Evolutionary conservation across 2,888 invertebrate species (phyloP).

Genomic region (Falcaria lacertinaria): DNA sequence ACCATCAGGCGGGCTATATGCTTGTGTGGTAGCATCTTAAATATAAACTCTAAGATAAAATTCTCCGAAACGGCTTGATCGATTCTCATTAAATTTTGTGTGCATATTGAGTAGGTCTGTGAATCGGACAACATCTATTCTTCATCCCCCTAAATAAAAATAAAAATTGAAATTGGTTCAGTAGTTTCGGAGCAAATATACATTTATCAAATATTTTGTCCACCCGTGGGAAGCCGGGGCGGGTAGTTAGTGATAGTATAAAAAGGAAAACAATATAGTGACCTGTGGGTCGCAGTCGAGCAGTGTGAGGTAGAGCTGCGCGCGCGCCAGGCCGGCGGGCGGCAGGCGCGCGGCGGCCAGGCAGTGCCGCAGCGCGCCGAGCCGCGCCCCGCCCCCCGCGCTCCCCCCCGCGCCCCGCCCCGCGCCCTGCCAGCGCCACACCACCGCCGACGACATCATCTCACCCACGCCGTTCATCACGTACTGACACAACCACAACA

Average conservation of each 20-base stretch:
- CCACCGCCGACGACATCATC: conserved; percentile 85
- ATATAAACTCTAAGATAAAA: too few species aligned
- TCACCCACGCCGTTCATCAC: conserved; percentile 94
- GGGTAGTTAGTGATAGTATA: neutral
- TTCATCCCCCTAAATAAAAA: too few species aligned
- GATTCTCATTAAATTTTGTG: too few species aligned
- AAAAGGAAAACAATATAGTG: conserved; percentile 24
- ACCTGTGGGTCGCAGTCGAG: conserved; percentile 91
- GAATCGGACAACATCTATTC: too few species aligned
- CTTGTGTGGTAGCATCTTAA: too few species aligned
- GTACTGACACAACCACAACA: conserved; percentile 83
- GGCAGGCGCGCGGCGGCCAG: conserved; percentile 65
- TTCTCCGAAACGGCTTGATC: too few species aligned
- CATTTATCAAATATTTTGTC: too few species aligned
- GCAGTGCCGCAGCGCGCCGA: conserved; percentile 61
- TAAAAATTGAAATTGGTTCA: too few species aligned
- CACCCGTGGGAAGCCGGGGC: too few species aligned
- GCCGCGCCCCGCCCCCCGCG: conserved; percentile 35
- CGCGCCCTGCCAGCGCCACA: conserved; percentile 69
- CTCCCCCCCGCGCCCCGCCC: conserved; percentile 21
- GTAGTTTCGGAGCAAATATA: too few species aligned
- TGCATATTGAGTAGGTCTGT: too few species aligned
- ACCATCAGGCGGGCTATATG: too few species aligned
- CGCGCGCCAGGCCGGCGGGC: conserved; percentile 85
- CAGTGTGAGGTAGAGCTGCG: conserved; percentile 92